These are phyloP conservation scores for Cephonodes hylas DNA, from an alignment of 2,888 invertebrate species.

Conservation along the genomic window DNA sequence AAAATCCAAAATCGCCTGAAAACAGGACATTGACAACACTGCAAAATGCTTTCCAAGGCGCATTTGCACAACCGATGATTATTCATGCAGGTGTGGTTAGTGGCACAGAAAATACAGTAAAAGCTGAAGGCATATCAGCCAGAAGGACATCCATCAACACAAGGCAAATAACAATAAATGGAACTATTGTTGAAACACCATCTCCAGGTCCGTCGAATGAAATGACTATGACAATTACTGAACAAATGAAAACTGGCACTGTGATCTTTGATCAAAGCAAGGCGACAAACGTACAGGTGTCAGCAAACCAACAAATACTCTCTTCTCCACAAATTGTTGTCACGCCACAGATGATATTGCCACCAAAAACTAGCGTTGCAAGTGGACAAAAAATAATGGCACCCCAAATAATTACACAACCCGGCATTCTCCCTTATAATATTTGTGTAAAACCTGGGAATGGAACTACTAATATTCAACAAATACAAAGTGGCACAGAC, in stretches of 20 bases:
- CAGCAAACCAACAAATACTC: conserved; percentile 68
- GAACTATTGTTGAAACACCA: conserved; percentile 77
- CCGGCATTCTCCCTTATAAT: conserved; percentile 69
- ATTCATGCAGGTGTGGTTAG: conserved; percentile 75
- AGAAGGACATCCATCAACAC: conserved; percentile 77
- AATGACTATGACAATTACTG: conserved; percentile 77
- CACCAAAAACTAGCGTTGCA: conserved; percentile 68
- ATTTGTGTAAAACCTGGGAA: conserved; percentile 76
- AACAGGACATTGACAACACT: conserved; percentile 74
- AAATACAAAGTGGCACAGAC: conserved; percentile 66
- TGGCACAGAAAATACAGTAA: conserved; percentile 68
- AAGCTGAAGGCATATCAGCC: conserved; percentile 75
- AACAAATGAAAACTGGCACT: conserved; percentile 75
- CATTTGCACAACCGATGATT: conserved; percentile 76
- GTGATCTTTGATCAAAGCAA: conserved; percentile 75
- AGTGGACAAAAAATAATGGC: conserved; percentile 67
- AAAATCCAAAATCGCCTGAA: conserved; percentile 82
- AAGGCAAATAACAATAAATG: conserved; percentile 77
- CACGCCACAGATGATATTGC: conserved; percentile 74
- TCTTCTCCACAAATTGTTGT: conserved; percentile 78
- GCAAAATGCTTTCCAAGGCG: conserved; percentile 76
- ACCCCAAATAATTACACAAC: conserved; percentile 73
- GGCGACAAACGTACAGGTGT: conserved; percentile 72
- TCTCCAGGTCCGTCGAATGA: conserved; percentile 77
- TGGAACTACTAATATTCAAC: conserved; percentile 65